Evolutionary conservation across 2,113 vertebrate genomes (phyloP).

Genomic region (Pachycephala philippinensis): DNA sequence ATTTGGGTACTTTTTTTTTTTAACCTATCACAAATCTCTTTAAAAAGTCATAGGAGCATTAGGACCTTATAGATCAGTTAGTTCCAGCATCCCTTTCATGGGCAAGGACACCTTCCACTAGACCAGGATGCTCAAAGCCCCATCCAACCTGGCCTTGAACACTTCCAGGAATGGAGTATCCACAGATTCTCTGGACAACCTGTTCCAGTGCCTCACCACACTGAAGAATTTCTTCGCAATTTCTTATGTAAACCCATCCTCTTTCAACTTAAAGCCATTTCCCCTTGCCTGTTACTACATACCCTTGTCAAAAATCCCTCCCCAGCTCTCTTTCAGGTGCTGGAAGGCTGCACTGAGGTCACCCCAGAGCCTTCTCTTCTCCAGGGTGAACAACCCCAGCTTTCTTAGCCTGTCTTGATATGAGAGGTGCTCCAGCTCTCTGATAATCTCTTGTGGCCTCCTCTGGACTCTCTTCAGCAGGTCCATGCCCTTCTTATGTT

Average conservation of each 20-base stretch:
- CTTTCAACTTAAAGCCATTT: background rate
- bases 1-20: background rate
- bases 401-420: background rate
- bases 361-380: background rate
- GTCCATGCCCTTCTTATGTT: background rate
- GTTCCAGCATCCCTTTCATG: background rate
- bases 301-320: background rate
- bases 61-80: background rate
- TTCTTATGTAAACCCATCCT: background rate
- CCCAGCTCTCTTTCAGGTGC: background rate
- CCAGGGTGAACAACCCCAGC: background rate
- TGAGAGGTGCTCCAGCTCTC: background rate
- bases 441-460: background rate
- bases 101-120: background rate
- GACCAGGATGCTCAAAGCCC: background rate
- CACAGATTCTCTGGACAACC: background rate
- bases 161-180: background rate
- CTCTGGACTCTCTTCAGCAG: rapidly evolving
- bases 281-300: background rate
- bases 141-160: background rate
- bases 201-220: background rate
- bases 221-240: background rate
- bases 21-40: background rate
- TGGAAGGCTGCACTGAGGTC: background rate
- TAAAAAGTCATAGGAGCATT: background rate